These are phyloP conservation scores for Keiferia lycopersicella DNA, from an alignment of 2,888 invertebrate species.

Conservation along the genomic window DNA sequence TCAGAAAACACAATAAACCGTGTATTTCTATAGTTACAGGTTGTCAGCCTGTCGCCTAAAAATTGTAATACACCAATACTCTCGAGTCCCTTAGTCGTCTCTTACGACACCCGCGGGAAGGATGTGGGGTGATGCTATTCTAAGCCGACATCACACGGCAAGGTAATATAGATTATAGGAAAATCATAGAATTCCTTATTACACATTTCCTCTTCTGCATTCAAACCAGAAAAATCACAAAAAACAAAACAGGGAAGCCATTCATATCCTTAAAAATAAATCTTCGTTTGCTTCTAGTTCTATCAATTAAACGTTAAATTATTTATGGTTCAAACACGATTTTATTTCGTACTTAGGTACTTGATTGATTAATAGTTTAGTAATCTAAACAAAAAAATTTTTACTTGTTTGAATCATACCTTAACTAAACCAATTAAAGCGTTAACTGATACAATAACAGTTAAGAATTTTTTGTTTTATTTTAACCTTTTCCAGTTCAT, in stretches of 20 bases:
- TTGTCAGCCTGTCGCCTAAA: too few relatives aligned
- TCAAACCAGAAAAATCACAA: background rate
- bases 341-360: background rate
- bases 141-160: too few relatives aligned
- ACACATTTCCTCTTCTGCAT: background rate
- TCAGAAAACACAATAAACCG: too few relatives aligned
- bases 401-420: background rate
- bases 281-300: background rate
- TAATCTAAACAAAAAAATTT: background rate
- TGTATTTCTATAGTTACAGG: too few relatives aligned
- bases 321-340: slow-evolving; percentile 13
- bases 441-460: slow-evolving; percentile 18
- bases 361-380: background rate
- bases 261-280: slow-evolving; percentile 1
- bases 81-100: too few relatives aligned
- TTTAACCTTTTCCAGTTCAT: background rate
- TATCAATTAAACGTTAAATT: slow-evolving; percentile 2
- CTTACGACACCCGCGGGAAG: too few relatives aligned
- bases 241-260: background rate
- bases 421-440: slow-evolving; percentile 14
- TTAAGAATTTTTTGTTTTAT: slow-evolving; percentile 3
- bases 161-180: background rate
- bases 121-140: too few relatives aligned
- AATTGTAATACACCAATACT: too few relatives aligned
- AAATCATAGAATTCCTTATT: background rate